Percentiles rank a stretch among this genome's conserved stretches.
Conservation (phyloP, 2,888 invertebrate species). For the Nephrotoma guestfalica region DNA sequence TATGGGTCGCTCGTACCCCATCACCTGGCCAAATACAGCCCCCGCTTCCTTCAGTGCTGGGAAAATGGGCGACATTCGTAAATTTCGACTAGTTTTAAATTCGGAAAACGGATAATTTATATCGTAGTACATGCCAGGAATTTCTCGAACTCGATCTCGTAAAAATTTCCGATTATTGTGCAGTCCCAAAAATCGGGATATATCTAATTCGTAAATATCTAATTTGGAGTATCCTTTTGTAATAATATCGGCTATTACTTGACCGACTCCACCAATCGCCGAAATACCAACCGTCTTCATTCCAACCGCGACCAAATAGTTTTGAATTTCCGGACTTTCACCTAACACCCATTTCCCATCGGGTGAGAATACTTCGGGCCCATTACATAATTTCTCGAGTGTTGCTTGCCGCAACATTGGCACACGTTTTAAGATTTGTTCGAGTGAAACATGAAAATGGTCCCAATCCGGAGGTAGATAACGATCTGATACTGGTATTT, state of each 20-base stretch:
- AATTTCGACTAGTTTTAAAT: constrained; percentile 73
- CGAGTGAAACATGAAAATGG: constrained; percentile 80
- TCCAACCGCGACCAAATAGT: constrained; percentile 87
- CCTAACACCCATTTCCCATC: constrained; percentile 95
- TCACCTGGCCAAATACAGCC: constrained; percentile 91
- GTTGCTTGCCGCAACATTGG: constrained; percentile 61
- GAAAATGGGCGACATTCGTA: constrained; percentile 90
- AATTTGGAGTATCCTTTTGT: constrained; percentile 62
- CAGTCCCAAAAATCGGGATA: constrained; percentile 76
- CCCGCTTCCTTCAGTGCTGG: constrained; percentile 80
- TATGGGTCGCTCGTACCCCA: constrained; percentile 93
- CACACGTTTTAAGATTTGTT: constrained; percentile 69
- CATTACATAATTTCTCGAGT: constrained; percentile 70
- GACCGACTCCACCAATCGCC: constrained; percentile 89
- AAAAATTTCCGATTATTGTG: constrained; percentile 93
- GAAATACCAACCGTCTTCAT: constrained; percentile 95
- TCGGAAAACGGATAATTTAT: constrained; percentile 73
- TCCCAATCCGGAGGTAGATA: constrained; percentile 87
- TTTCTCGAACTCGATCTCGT: constrained; percentile 79
- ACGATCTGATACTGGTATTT: constrained; percentile 50
- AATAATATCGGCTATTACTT: constrained; percentile 77
- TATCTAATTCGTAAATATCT: constrained; percentile 80
- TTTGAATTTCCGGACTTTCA: constrained; percentile 79
- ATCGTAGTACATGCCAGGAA: constrained; percentile 64
- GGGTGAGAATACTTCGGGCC: constrained; percentile 90